Conservation (phyloP, 2,797 vertebrate species). For the Coregonus ussuriensis region DNA sequence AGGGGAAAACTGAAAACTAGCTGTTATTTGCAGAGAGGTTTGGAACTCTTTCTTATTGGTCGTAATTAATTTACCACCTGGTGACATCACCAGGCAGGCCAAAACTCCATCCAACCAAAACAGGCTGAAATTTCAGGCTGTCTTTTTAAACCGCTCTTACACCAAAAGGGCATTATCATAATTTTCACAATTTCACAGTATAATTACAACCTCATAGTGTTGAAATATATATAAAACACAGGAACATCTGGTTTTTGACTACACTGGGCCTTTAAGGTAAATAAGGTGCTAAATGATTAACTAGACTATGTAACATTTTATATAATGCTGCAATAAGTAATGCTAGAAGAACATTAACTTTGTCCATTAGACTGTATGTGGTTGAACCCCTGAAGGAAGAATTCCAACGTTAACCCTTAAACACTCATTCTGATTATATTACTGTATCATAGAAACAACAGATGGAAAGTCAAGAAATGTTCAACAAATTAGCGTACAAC, state of each 20-base stretch:
- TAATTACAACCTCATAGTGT: slow-evolving; percentile 17
- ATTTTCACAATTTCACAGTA: slow-evolving; percentile 40
- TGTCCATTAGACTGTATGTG: slow-evolving; percentile 26
- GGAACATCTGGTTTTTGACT: too few relatives aligned
- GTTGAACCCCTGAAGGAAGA: slow-evolving; percentile 18
- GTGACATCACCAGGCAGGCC: too few relatives aligned
- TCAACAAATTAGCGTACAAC: slow-evolving; percentile 12
- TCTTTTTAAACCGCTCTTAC: too few relatives aligned
- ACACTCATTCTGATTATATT: neutral
- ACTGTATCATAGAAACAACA: neutral
- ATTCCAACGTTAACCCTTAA: neutral
- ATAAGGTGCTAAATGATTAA: slow-evolving; percentile 52
- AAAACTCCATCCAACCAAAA: too few relatives aligned
- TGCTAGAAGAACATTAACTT: slow-evolving; percentile 31
- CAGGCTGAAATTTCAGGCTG: too few relatives aligned
- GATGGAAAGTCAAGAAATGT: slow-evolving; percentile 10
- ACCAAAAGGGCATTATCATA: slow-evolving; percentile 35
- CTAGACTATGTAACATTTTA: slow-evolving; percentile 25
- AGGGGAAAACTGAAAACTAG: too few relatives aligned
- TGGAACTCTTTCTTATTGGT: too few relatives aligned
- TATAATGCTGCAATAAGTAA: slow-evolving; percentile 14
- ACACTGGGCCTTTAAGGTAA: too few relatives aligned
- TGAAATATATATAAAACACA: too few relatives aligned
- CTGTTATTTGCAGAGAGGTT: too few relatives aligned
- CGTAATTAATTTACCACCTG: too few relatives aligned